Conservation (phyloP, 1,140 invertebrate species). For the Conopomorpha cramerella region DNA sequence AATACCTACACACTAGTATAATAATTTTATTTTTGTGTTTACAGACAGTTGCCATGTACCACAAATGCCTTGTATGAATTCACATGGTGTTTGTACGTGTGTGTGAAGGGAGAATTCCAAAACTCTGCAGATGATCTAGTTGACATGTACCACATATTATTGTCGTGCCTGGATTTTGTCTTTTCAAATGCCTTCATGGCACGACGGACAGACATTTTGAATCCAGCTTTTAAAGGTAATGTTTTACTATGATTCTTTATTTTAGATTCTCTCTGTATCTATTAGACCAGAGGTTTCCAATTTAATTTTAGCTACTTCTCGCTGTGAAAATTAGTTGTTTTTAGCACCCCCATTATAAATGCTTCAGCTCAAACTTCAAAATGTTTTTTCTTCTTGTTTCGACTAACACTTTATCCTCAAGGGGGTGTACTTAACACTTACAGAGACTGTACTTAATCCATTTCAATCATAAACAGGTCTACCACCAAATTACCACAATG, state of each 20-base stretch:
- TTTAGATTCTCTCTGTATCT: constrained; percentile 1
- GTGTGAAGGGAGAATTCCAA: constrained; percentile 85
- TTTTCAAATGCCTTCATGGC: constrained; percentile 84
- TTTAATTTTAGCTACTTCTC: too few relatives aligned
- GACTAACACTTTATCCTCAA: too few relatives aligned
- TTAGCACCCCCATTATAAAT: too few relatives aligned
- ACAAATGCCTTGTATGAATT: constrained; percentile 87
- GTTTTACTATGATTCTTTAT: constrained; percentile 3
- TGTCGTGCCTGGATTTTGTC: constrained; percentile 90
- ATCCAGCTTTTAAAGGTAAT: constrained; percentile 80
- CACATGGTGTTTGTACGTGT: constrained; percentile 91
- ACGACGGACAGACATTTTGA: constrained; percentile 83
- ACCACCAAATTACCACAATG: constrained; percentile 71
- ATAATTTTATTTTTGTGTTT: constrained; percentile 15
- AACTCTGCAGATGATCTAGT: constrained; percentile 90
- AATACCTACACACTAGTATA: not conserved
- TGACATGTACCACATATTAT: constrained; percentile 89
- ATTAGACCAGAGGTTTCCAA: too few relatives aligned
- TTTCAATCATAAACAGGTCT: too few relatives aligned
- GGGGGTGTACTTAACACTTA: too few relatives aligned
- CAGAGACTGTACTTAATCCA: too few relatives aligned
- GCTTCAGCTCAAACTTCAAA: too few relatives aligned
- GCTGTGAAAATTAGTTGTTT: too few relatives aligned
- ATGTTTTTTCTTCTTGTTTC: too few relatives aligned
- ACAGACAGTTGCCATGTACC: constrained; percentile 72